Base-by-base conservation (phyloP, 2,113 vertebrate genomes). In the Melanocharis versteri region DNA sequence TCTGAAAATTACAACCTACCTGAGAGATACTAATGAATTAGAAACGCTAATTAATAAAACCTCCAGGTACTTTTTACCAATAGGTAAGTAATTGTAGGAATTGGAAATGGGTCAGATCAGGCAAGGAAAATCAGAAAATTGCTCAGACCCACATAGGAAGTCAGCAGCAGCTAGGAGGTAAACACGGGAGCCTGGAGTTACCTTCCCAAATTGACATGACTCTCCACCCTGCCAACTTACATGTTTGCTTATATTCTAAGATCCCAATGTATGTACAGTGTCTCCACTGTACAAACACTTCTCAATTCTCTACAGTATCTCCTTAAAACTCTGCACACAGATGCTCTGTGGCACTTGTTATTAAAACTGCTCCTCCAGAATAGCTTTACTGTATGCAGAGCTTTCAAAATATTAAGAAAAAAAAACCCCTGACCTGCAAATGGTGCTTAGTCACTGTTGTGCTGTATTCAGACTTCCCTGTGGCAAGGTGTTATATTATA, bases 401-500 rank as follows among this genome's bases (percentile, higher is more conserved):
- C 53, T 86, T 93, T 56, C 26, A 78, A 72, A 93, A 56, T 42
- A 88, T 26, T 62, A 10, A 64, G 42, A 26, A 47, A 39, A 19
- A 48, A 9, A 22, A 18, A 13, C 11, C 30, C 39, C 72, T 82
- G 73, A 44, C 83, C 89, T 91, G 68, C 66, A 96, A 84, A 82
- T 50, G 37, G 24, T 97, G 83, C 81, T 96, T 97, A 94, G 89
- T 96, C 89, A 92, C 15, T 76, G 93, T 48, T 73, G 28, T 79
- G 72, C n/a, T 89, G 68, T 70, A 80, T 51, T 44, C 72, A 60
- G 57, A 81, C 61, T 66, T 83, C 61, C 71, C 8, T 15, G 51
- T 80, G 42, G 58, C 72, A 92, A 93, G 45, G 45, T 44, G 33
- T 94, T 89, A 28, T 16, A 73, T 62, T 70, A 78, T 27, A 42